Base-by-base conservation (phyloP, 2,888 invertebrate species). In the Poecilobothrus nobilitatus region DNA sequence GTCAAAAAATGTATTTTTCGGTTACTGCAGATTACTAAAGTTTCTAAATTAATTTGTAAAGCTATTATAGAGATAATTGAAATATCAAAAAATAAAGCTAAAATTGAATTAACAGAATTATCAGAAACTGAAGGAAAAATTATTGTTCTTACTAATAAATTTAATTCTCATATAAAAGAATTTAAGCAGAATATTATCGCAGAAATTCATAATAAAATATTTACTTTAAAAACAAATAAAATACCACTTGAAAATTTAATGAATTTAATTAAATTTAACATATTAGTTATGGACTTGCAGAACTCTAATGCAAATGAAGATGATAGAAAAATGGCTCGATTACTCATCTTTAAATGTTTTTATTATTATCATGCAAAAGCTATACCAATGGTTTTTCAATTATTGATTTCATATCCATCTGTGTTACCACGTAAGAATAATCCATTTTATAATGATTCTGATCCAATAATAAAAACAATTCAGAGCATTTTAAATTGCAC, bases 271-370 rank as follows among this genome's bases (percentile, higher is more conserved):
- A 63, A 68, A 65, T 61, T 63, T 61, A 67, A 71, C 68, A 53
- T 70, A 9, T n/a, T 15, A 10, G 21, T 70, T 64, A 67, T 68
- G 22, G 68, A 70, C 41, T 66, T 66, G 18, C 66, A 44, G 63
- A 66, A 66, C 5, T 22, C 34, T 37, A 37, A 37, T 37, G 2
- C 4, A 12, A 37, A 37, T 8, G 22, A 63, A 22, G 63, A 63
- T 22, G 22, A 21, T 65, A 65, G 15, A 34, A 77, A 79, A 71
- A 76, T 79, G 1, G 76, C 77, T 0, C 76, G 80, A 6, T 67
- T 80, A 1, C 75, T 81, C 53, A 74, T 81, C 20, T 79, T 77
- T 37, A 81, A 81, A 72, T 76, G 79, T 44, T 69, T 82, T 0
- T 82, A 80, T 66, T 78, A 76, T 67, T 78, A 76, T 68, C 73